Percentiles rank a stretch among this genome's conserved stretches.
These are phyloP conservation scores for Pachypanchax playfairii DNA, from an alignment of 2,113 vertebrate species.

Conservation along the genomic window DNA sequence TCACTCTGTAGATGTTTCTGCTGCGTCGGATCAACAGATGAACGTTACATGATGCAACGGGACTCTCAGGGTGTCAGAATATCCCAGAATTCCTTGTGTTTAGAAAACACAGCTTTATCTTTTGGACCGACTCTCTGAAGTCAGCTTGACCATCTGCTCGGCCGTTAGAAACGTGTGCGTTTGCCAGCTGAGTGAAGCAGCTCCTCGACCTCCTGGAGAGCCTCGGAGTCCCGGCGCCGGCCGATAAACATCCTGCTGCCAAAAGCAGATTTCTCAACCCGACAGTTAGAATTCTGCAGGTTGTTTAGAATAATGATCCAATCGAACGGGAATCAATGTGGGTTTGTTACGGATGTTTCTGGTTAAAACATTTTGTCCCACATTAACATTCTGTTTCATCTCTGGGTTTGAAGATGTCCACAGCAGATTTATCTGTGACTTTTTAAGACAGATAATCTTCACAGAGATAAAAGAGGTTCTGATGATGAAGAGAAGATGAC, in stretches of 20 bases:
- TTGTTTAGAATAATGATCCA: too few species aligned
- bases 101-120: conserved; percentile 27
- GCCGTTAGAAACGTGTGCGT: too few species aligned
- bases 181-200: not conserved
- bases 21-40: too few species aligned
- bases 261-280: too few species aligned
- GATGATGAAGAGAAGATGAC: conserved; percentile 35
- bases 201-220: conserved; percentile 39
- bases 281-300: too few species aligned
- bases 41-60: too few species aligned
- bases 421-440: conserved; percentile 9
- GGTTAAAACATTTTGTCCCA: not conserved
- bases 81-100: conserved; percentile 39
- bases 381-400: conserved; percentile 33
- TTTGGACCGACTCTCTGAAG: conserved; percentile 25
- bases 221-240: too few species aligned
- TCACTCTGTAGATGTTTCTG: too few species aligned
- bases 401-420: conserved; percentile 10
- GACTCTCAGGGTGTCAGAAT: too few species aligned
- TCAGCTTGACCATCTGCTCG: conserved; percentile 60
- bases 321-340: too few species aligned
- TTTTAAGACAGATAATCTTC: conserved; percentile 26
- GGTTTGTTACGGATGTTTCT: not conserved
- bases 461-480: conserved; percentile 35
- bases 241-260: too few species aligned